Evolutionary conservation across 2,113 vertebrate species (phyloP), one percentile per base, ranked within the genome.

Genomic region (Murina feae): DNA sequence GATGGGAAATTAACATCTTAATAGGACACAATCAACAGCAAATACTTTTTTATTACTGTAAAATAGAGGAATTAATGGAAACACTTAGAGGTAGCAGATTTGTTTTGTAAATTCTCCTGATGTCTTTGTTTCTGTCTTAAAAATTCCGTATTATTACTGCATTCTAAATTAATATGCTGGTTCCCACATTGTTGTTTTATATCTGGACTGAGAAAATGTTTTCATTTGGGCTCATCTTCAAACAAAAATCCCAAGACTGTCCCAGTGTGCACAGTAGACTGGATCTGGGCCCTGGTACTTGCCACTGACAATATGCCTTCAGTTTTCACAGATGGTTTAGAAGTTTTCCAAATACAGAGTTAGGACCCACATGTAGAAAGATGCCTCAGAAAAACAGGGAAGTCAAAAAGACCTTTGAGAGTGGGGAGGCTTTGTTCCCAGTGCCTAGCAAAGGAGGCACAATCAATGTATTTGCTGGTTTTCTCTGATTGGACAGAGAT

Each of bases 61-160:
- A 93, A 84, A 63, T 18, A 60, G 65, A 91, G 20, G 4, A 95
- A 84, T 89, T 83, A 92, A 76, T 47, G 21, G 37, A 88, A 96
- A 93, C 14, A 63, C 30, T 91, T n/a, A 88, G 17, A 84, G n/a
- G 21, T 16, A 74, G 60, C 32, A 65, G 35, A 79, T 91, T 85
- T 85, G 35, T 42, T 93, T 93, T n/a, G 14, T 21, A 95, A 72
- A 95, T 72, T 58, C 23, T 69, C 32, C 63, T 32, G 39, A 85
- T 47, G 17, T 82, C 53, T 93, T 71, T 66, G 49, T 39, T 80
- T 89, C 39, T 82, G 28, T 85, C n/a, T 94, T 94, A 21, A 49
- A 92, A 85, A 58, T 91, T 42, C 2, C 55, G 74, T n/a, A 21
- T 10, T 60, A 68, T 37, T 39, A 74, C 39, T 79, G 69, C 4